Conservation (phyloP, 1,140 invertebrate genomes). For the Solenopsis invicta region DNA sequence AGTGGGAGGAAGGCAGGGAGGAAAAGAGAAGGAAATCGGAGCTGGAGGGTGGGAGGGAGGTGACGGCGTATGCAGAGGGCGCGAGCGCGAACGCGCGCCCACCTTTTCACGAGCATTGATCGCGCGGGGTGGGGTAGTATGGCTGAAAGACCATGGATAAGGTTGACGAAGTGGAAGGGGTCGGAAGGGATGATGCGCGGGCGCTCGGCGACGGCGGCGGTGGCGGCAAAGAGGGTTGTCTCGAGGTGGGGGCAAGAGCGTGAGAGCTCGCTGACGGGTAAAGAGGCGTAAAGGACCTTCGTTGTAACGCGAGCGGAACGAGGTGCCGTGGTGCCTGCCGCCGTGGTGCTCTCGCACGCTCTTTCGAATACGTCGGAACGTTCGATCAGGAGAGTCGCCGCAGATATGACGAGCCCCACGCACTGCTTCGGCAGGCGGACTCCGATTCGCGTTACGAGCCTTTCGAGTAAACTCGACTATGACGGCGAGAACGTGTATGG, state of each 20-base stretch:
- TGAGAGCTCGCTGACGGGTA: constrained; percentile 71
- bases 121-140: constrained; percentile 74
- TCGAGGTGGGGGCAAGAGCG: constrained; percentile 41
- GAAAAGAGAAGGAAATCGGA: neutral
- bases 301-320: constrained; percentile 55
- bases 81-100: constrained; percentile 83
- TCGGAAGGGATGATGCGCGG: no score
- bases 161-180: constrained; percentile 38
- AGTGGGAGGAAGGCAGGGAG: neutral
- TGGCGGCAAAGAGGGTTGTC: constrained; percentile 71
- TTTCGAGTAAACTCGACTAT: constrained; percentile 24
- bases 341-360: constrained; percentile 7
- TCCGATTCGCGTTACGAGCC: neutral
- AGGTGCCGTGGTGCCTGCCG: constrained; percentile 3
- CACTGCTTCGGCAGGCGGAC: neutral
- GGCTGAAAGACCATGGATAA: constrained; percentile 71
- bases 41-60: constrained; percentile 9
- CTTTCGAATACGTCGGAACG: constrained; percentile 44
- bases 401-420: neutral
- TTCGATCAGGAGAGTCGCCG: constrained; percentile 37
- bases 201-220: neutral
- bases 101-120: constrained; percentile 85
- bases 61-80: constrained; percentile 84
- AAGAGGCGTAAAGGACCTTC: constrained; percentile 69
- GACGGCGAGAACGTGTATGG: neutral